Evolutionary conservation across 2,113 vertebrate species (phyloP).

Genomic region (Scomber scombrus): DNA sequence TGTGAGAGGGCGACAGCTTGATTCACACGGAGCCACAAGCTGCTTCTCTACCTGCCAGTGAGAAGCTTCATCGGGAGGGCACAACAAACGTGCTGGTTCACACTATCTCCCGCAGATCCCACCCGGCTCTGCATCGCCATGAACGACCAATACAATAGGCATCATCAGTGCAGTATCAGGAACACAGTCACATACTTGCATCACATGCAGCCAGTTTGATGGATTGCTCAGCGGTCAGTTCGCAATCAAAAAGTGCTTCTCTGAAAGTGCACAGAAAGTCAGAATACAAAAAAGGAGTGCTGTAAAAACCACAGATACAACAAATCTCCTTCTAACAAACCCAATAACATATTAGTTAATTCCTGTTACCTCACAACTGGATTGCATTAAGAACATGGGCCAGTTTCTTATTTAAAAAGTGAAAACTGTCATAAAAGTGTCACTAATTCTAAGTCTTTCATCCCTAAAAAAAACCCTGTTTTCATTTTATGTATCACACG

Average conservation of each 20-base stretch:
- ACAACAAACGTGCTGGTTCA: conserved; percentile 11
- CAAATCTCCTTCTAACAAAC: no score
- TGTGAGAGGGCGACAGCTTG: background rate
- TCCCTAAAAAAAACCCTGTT: background rate
- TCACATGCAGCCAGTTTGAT: background rate
- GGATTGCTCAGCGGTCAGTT: background rate
- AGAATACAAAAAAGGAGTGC: no score
- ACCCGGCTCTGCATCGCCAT: background rate
- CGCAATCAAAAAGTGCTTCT: no score
- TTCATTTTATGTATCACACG: background rate
- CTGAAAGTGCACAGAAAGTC: no score
- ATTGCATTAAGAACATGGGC: background rate
- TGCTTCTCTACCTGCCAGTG: conserved; percentile 49
- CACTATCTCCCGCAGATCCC: conserved; percentile 13
- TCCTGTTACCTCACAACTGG: background rate
- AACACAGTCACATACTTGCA: background rate
- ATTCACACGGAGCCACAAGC: conserved; percentile 46
- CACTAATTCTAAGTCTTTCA: no score
- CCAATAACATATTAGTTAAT: background rate
- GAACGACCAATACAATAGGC: background rate
- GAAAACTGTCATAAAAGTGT: background rate
- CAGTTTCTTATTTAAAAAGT: background rate
- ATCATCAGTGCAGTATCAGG: background rate
- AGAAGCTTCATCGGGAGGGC: conserved; percentile 21
- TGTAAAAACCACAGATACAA: no score